Conservation (phyloP, 2,113 vertebrate genomes). For the pig (Sus scrofa) region T2T-Sscrofa CM000813.6:39576501-39577000, state of each 20-base stretch:
- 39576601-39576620: background rate
- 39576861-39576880: background rate
- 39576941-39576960: background rate
- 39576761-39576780: too few species aligned
- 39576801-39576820: background rate
- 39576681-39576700: accelerated
- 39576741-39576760: too few species aligned
- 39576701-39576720: too few species aligned
- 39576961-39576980: conserved; percentile 47
- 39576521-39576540: background rate
- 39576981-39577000: background rate
- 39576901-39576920: background rate
- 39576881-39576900: background rate
- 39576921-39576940: background rate
- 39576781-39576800: background rate
- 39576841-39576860: background rate
- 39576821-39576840: background rate
- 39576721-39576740: too few species aligned
- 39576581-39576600: background rate
- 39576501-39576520: background rate
- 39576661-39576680: background rate
- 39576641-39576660: background rate
- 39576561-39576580: background rate
- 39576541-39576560: background rate
- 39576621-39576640: background rate